phyloP scores from a whole-genome alignment of 1,140 invertebrate genomes.

The Drosophila arawakana region DNA sequence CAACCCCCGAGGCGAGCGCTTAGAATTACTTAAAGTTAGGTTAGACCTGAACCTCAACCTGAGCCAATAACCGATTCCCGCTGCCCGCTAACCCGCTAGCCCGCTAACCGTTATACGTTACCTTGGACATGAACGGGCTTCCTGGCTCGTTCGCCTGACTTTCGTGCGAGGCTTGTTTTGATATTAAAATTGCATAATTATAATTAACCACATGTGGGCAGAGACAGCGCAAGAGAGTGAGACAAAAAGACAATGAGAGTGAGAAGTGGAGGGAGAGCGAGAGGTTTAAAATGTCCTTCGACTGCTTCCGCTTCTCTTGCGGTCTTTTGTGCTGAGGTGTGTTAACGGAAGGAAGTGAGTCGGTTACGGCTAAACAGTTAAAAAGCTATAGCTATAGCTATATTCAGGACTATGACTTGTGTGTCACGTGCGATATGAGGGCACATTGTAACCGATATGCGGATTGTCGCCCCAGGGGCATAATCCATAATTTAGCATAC shows the following conservation, averaged over 20 bases:
- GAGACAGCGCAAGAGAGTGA: slow-evolving; percentile 16
- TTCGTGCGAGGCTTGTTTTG: slow-evolving; percentile 64
- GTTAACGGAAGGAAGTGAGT: slow-evolving; percentile 40
- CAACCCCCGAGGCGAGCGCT: slow-evolving; percentile 57
- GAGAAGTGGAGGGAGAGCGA: neutral
- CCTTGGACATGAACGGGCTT: slow-evolving; percentile 49
- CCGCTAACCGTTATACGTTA: slow-evolving; percentile 12
- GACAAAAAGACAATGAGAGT: too few species aligned
- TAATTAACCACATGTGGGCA: slow-evolving; percentile 83
- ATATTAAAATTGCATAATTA: slow-evolving; percentile 84
- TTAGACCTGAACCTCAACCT: slow-evolving; percentile 24
- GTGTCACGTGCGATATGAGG: slow-evolving; percentile 57
- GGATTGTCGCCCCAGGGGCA: slow-evolving; percentile 72
- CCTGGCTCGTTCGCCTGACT: slow-evolving; percentile 22
- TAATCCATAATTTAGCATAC: slow-evolving; percentile 80
- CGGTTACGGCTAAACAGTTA: slow-evolving; percentile 18
- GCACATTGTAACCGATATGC: slow-evolving; percentile 72
- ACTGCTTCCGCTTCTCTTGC: slow-evolving; percentile 64
- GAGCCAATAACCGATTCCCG: neutral
- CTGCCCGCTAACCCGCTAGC: neutral
- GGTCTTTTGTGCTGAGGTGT: slow-evolving; percentile 40
- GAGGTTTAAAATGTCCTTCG: slow-evolving; percentile 28
- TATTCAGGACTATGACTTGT: slow-evolving; percentile 19
- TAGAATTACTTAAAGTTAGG: slow-evolving; percentile 41
- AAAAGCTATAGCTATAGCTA: slow-evolving; percentile 1